Evolutionary conservation across 2,113 vertebrate species (phyloP), one percentile per base, ranked within the genome.

Genomic region (Xyliphius kryptos): DNA sequence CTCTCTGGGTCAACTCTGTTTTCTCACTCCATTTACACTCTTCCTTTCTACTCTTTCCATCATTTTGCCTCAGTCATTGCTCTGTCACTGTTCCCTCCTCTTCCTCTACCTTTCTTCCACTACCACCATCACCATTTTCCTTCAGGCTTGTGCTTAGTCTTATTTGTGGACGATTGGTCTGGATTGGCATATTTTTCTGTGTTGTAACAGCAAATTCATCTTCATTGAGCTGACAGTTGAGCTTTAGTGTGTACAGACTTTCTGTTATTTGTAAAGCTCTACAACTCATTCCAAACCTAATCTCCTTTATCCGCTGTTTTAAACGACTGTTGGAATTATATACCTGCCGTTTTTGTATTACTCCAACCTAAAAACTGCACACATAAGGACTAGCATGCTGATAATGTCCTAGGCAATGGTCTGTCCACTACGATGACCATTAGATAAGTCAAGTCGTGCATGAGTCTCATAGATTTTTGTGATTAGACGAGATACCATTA

Each of bases 101-200:
- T 52, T n/a, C 9, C 16, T 38, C 21, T 22, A 16, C 57, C 59
- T 57, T 56, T 43, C 49, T 21, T 22, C 66, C 72, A 59, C 68
- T 57, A 63, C 13, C 20, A 26, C 21, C 47, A 14, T n/a, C 13
- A 19, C 48, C 52, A 9, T 37, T 51, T 41, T 61, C 32, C 63
- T 37, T 36, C 16, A 41, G 12, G 37, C 63, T 57, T 48, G 17
- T 14, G 32, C 52, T 51, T 54, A 37, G 63, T 66, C 63, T 66
- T 46, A 66, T 66, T 66, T 66, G 55, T 51, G 38, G 55, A 59
- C 14, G 48, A 66, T 56, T 66, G 64, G 55, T 59, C 64, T 66
- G 55, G 64, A 58, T 38, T 52, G 64, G 55, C 58, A 51, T 59
- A 59, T 52, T 66, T 66, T 66, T 20, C 37, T 43, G 15, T 59